These are phyloP conservation scores for Echinometra lucunter DNA, from an alignment of 53 echinoderm and acorn worm species.

Conservation along the genomic window DNA sequence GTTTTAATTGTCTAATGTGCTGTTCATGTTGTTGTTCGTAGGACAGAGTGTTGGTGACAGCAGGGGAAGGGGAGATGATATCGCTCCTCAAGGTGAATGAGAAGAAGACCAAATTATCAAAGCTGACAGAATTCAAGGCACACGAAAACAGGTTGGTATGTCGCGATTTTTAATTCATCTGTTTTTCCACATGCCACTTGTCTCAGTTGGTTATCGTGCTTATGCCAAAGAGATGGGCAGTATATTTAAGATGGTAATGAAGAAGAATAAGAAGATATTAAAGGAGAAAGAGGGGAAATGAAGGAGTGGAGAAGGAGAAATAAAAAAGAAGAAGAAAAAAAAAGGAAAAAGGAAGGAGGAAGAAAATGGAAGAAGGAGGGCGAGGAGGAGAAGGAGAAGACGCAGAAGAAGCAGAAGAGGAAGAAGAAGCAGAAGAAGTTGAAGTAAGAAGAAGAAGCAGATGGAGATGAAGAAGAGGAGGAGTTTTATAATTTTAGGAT, in stretches of 20 bases:
- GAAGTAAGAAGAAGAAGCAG: background rate
- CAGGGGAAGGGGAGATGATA: constrained; percentile 83
- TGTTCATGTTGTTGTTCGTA: too few relatives aligned
- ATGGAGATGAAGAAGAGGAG: background rate
- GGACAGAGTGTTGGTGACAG: constrained; percentile 83
- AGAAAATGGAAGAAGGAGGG: too few relatives aligned
- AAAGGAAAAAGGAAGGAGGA: too few relatives aligned
- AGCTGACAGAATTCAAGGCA: constrained; percentile 77
- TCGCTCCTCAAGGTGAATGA: constrained; percentile 73
- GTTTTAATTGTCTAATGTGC: too few relatives aligned
- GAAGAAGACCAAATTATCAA: constrained; percentile 60
- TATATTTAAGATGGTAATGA: too few relatives aligned
- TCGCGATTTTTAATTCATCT: background rate
- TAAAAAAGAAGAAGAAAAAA: too few relatives aligned
- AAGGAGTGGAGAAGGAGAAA: too few relatives aligned
- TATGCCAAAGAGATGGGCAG: too few relatives aligned
- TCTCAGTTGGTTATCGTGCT: too few relatives aligned
- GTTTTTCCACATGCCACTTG: background rate
- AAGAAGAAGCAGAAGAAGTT: background rate
- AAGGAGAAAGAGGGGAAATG: too few relatives aligned
- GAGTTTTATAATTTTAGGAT: too few relatives aligned
- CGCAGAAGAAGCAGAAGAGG: background rate
- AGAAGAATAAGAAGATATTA: too few relatives aligned
- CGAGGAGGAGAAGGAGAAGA: background rate
- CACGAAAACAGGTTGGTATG: constrained; percentile 86